Base-by-base conservation (phyloP, 2,888 invertebrate species). In the Conistra vaccinii region DNA sequence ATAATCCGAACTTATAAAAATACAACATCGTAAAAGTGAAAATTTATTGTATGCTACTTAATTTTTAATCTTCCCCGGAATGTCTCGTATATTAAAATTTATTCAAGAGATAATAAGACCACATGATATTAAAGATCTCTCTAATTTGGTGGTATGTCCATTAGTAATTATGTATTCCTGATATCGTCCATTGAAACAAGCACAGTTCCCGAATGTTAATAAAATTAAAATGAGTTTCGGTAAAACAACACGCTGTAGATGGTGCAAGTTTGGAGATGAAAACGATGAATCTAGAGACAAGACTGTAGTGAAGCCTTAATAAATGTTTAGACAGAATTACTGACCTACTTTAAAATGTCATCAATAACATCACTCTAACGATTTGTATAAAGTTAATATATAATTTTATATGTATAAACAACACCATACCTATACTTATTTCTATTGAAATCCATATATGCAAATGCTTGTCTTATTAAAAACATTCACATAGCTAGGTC, bases 121-220 rank as follows among this genome's bases (percentile, higher is more conserved):
- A 81, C 76, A 57, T 81, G 81, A 84, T 78, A 86, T 87, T 88
- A 88, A 89, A 90, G 84, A 86, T 85, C 81, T 85, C 80, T 89
- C 90, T 89, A 91, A 93, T 91, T 91, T 91, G 85, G 85, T 89
- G 88, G 88, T 89, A 89, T 80, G 83, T 89, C 90, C 90, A 91
- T 91, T 90, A 91, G 89, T 91, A 89, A 91, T 92, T 91, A 93
- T 83, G 87, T 91, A 90, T 91, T 91, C 91, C 84, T 80, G 89
- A 91, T 93, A 92, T 88, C 89, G 76, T 81, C 74, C 85, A 87
- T 81, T 79, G 87, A 87, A 89, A 89, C 84, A 89, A 89, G 88
- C 89, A 86, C 88, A 85, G 82, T 77, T 78, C 73, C 85, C 89
- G 89, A 89, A 92, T 92, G 85, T 90, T 89, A 91, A 92, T 92